phyloP scores from a whole-genome alignment of 35 echinoderm and acorn worm species.

The Heliocidaris erythrogramma region DNA sequence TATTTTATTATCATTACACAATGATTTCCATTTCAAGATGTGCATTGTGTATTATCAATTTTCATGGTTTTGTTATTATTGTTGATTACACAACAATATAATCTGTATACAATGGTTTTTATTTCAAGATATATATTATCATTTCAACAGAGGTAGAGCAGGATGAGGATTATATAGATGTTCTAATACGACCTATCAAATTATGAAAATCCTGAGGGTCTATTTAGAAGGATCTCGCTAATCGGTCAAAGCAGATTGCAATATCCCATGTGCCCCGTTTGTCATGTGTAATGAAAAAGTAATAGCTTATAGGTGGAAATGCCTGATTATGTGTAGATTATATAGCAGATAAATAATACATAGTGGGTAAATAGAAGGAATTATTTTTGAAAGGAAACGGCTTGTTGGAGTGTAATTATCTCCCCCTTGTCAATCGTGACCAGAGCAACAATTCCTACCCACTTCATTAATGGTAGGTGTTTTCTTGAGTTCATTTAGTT shows the following conservation, averaged over 20 bases:
- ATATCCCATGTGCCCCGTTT: background rate
- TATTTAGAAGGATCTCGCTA: background rate
- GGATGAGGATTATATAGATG: background rate
- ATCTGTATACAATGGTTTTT: too few species aligned
- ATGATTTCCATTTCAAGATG: too few species aligned
- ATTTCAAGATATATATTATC: background rate
- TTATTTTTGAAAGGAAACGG: background rate
- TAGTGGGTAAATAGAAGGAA: background rate
- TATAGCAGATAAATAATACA: background rate
- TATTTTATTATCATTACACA: too few species aligned
- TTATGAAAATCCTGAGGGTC: background rate
- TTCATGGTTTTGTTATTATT: too few species aligned
- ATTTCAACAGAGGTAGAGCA: background rate
- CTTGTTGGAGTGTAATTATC: background rate
- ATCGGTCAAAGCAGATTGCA: background rate
- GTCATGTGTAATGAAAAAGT: background rate
- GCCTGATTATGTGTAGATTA: constrained; percentile 3
- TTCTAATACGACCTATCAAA: background rate
- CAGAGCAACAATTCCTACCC: too few species aligned
- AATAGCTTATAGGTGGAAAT: background rate
- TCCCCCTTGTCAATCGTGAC: background rate
- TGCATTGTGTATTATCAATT: too few species aligned
- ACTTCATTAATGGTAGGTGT: too few species aligned
- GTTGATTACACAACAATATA: too few species aligned
- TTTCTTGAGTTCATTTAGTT: too few species aligned